Evolutionary conservation across 2,888 invertebrate species (phyloP).

Genomic region (Tanypteryx hageni): DNA sequence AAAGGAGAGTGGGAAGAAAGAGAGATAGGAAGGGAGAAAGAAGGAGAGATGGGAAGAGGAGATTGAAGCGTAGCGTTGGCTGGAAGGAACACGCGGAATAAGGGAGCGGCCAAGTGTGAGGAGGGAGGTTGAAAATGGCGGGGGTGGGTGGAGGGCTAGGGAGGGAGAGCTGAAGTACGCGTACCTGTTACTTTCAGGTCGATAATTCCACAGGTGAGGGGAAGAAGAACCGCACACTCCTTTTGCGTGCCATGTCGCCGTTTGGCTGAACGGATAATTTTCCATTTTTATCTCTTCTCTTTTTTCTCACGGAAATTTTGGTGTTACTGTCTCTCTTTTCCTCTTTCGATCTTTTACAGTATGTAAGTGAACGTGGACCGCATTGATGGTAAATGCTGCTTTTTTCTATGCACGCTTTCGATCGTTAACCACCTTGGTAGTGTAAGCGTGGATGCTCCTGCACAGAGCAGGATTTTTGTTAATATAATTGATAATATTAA

Average conservation of each 20-base stretch:
- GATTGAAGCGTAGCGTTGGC: too few relatives aligned
- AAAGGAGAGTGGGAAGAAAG: too few relatives aligned
- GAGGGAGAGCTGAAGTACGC: not conserved
- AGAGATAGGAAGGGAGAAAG: too few relatives aligned
- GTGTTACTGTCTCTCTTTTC: not conserved
- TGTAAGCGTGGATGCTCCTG: not conserved
- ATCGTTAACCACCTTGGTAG: not conserved
- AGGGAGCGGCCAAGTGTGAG: too few relatives aligned
- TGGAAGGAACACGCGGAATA: too few relatives aligned
- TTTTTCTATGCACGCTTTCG: not conserved
- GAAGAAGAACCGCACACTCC: not conserved
- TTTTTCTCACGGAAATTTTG: not conserved
- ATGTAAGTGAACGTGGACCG: not conserved
- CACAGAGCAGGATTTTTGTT: not conserved
- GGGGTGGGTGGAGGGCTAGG: not conserved
- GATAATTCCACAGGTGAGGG: constrained; percentile 62
- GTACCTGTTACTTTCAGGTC: constrained; percentile 57
- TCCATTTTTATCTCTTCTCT: not conserved
- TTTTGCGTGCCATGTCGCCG: constrained; percentile 2
- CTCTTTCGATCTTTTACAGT: too few relatives aligned
- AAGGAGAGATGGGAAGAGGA: too few relatives aligned
- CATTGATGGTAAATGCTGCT: not conserved
- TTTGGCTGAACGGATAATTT: not conserved
- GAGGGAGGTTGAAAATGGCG: too few relatives aligned
- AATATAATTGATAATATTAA: too few relatives aligned